phyloP scores from a whole-genome alignment of 2,888 invertebrate species.

The Scelioninae gen. 1 region DNA sequence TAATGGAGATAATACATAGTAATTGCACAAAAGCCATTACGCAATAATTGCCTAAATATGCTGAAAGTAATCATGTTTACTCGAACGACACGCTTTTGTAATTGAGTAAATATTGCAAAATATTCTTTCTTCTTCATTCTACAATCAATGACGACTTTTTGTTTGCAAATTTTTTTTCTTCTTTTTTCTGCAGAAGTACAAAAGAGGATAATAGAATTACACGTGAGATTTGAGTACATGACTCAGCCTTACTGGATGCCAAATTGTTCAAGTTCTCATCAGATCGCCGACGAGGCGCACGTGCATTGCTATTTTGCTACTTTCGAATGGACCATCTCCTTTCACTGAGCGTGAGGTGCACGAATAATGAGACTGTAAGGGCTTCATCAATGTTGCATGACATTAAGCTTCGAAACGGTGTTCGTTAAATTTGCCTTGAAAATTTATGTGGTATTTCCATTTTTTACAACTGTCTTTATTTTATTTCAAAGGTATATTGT shows the following conservation, averaged over 20 bases:
- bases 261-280: constrained; percentile 55
- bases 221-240: constrained; percentile 27
- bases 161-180: not conserved
- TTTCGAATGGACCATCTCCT: constrained; percentile 64
- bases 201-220: constrained; percentile 33
- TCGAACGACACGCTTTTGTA: too few relatives aligned
- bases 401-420: constrained; percentile 27
- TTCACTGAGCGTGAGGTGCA: constrained; percentile 53
- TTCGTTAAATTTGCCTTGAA: constrained; percentile 26
- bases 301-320: constrained; percentile 58
- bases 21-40: too few relatives aligned
- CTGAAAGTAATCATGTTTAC: too few relatives aligned
- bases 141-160: too few relatives aligned
- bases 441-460: constrained; percentile 11
- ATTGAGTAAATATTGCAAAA: constrained; percentile 36
- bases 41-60: too few relatives aligned
- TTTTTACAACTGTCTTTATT: too few relatives aligned
- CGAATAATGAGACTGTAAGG: constrained; percentile 47
- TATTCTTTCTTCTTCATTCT: not conserved
- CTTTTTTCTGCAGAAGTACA: constrained; percentile 1
- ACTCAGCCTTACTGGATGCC: constrained; percentile 31
- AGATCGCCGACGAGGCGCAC: constrained; percentile 38
- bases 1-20: too few relatives aligned
- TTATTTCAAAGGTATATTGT: too few relatives aligned
- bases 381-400: constrained; percentile 44